Evolutionary conservation across 2,888 invertebrate species (phyloP).

Genomic region (Parnassius mnemosyne): DNA sequence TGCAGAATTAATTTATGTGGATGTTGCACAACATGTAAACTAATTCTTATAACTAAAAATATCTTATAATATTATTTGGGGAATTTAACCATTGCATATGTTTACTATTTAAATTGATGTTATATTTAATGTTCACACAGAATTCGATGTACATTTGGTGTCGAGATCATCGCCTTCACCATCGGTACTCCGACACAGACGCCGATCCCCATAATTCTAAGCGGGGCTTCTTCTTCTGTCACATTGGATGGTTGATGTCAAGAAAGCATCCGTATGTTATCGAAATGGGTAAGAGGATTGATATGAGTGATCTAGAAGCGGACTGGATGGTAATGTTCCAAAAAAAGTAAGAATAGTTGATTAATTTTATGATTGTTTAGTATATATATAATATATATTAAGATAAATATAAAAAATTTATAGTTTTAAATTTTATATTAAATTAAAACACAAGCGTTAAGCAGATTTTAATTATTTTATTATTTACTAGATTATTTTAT

Average conservation of each 20-base stretch:
- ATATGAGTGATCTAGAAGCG: constrained; percentile 86
- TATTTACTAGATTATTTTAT: too few relatives aligned
- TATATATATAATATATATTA: too few relatives aligned
- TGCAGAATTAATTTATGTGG: too few relatives aligned
- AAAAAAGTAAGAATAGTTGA: constrained; percentile 79
- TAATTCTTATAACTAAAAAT: too few relatives aligned
- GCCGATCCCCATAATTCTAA: constrained; percentile 90
- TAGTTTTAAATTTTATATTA: too few relatives aligned
- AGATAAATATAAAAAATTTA: too few relatives aligned
- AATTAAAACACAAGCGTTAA: too few relatives aligned
- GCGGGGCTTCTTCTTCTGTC: constrained; percentile 92
- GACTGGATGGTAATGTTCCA: constrained; percentile 88
- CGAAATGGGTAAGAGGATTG: constrained; percentile 83
- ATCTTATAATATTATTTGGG: too few relatives aligned
- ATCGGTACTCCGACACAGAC: constrained; percentile 85
- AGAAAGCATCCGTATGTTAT: constrained; percentile 89
- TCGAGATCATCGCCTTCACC: constrained; percentile 90
- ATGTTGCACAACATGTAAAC: too few relatives aligned
- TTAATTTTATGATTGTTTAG: not conserved
- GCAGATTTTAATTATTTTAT: too few relatives aligned
- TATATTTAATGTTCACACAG: constrained; percentile 53
- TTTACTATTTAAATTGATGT: too few relatives aligned
- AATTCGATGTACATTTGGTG: constrained; percentile 88
- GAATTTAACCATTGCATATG: too few relatives aligned
- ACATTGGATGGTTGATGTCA: constrained; percentile 91